Base-by-base conservation (phyloP, 2,888 invertebrate genomes). In the Drosophila falleni region DNA sequence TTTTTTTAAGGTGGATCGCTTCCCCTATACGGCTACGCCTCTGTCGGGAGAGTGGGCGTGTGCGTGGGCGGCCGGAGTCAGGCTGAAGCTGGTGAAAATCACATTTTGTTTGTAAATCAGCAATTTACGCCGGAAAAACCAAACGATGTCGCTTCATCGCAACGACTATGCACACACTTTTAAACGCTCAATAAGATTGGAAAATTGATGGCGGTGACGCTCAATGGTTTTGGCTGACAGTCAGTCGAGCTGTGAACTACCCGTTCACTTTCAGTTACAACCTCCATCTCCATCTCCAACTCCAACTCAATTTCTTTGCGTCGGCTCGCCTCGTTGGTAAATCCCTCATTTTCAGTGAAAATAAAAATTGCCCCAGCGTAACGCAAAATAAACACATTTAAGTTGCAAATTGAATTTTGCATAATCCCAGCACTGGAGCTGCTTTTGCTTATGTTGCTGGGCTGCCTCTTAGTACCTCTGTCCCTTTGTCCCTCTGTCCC, bases 381-480 rank as follows among this genome's bases (percentile, higher is more conserved):
- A 90, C 87, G 87, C 89, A 89, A 90, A 91, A 91, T 91, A 91
- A 91, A 91, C 90, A 90, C 90, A 91, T 91, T 91, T 86, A 91
- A 91, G 86, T 90, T 91, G 90, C 89, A 91, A 91, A 91, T 91
- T 91, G 91, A 91, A 91, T 91, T 91, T 87, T 84, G 81, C 87
- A 90, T 89, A 91, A 90, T 89, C 87, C 89, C 81, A 77, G 70
- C 70, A 51, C 46, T 39, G 63, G 31, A 51, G 68, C 37, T 51
- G 66, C 31, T 37, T 26, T 44, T 33, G 55, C 50, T 26, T 47
- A 47, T 16, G 44, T n/a, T 51, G 16, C 42, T 33, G 33, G 37
- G 63, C 33, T 71, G 72, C 67, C 63, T 58, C 72, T 72, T 59
- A 63, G 73, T 54, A 54, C 56, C 49, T 72, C 72, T 44, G 13